Evolutionary conservation across 2,797 vertebrate genomes (phyloP).

Genomic region (Channa striata): DNA sequence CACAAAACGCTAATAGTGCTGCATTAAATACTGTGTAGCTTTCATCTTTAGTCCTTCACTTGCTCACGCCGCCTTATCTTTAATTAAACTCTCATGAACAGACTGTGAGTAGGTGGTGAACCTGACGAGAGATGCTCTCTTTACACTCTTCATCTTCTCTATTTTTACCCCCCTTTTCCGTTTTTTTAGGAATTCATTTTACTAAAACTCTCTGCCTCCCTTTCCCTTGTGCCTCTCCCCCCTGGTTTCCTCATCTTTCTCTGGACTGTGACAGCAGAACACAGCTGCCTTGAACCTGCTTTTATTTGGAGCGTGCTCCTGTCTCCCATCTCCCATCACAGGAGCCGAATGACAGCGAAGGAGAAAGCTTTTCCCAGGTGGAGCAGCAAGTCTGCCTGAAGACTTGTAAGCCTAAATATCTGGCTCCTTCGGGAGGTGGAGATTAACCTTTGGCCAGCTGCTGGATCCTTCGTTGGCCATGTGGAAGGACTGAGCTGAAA

Average conservation of each 20-base stretch:
- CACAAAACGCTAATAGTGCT: not conserved
- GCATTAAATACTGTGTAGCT: conserved; percentile 4
- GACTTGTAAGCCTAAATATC: conserved; percentile 65
- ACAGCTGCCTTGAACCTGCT: conserved; percentile 43
- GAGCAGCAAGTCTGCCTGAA: conserved; percentile 51
- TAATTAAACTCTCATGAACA: conserved; percentile 45
- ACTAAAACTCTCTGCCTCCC: conserved; percentile 20
- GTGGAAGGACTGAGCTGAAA: conserved; percentile 40
- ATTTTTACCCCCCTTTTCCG: conserved; percentile 2
- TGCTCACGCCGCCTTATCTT: conserved; percentile 33
- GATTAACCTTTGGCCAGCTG: conserved; percentile 59
- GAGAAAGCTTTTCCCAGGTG: conserved; percentile 65
- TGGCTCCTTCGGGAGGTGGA: conserved; percentile 49
- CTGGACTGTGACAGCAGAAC: conserved; percentile 41
- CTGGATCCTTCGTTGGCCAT: conserved; percentile 40
- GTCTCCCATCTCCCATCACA: conserved; percentile 67
- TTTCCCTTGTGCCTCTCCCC: not conserved
- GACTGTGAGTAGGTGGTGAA: conserved; percentile 37
- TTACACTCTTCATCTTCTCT: conserved; percentile 6
- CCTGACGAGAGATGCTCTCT: conserved; percentile 17
- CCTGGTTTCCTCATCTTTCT: not conserved
- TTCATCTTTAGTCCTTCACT: conserved; percentile 8
- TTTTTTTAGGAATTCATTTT: conserved; percentile 12
- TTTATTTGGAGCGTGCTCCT: conserved; percentile 69
- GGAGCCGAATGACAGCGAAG: conserved; percentile 53